Evolutionary conservation across 2,888 invertebrate genomes (phyloP).

Genomic region (Athalia rosae): DNA sequence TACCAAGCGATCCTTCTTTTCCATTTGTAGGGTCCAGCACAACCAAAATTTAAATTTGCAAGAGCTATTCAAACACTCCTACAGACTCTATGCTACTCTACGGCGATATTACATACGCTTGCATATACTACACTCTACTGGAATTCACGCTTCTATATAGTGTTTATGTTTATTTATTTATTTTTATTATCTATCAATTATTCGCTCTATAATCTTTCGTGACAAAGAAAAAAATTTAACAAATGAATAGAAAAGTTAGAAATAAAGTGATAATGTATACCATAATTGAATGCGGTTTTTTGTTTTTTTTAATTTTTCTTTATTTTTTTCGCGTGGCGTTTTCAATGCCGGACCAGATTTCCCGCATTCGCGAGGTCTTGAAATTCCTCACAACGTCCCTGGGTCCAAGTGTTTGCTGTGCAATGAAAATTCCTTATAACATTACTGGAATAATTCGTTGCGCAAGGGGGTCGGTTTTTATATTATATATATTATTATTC

Average conservation of each 20-base stretch:
- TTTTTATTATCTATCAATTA: conserved; percentile 33
- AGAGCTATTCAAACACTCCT: conserved; percentile 36
- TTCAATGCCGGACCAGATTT: conserved; percentile 10
- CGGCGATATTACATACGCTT: conserved; percentile 42
- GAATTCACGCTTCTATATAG: conserved; percentile 40
- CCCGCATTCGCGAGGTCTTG: conserved; percentile 19
- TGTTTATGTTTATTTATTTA: conserved; percentile 36
- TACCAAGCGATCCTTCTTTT: not conserved
- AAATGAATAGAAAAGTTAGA: too few relatives aligned
- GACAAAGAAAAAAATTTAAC: conserved; percentile 3
- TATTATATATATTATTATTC: conserved; percentile 54
- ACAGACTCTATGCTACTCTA: conserved; percentile 29
- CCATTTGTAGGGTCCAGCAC: conserved; percentile 30
- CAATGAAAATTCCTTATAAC: conserved; percentile 31
- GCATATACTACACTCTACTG: conserved; percentile 8
- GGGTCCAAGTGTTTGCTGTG: not conserved
- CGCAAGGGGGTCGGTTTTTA: conserved; percentile 54
- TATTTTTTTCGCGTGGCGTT: too few relatives aligned
- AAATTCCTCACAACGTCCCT: conserved; percentile 33
- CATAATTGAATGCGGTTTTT: conserved; percentile 36
- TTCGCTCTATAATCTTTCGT: conserved; percentile 17
- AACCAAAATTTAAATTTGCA: conserved; percentile 32
- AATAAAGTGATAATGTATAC: too few relatives aligned
- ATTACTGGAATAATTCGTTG: too few relatives aligned
- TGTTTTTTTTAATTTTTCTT: conserved; percentile 12